phyloP scores from a whole-genome alignment of 2,888 invertebrate genomes.

The Xanthia icteritia region DNA sequence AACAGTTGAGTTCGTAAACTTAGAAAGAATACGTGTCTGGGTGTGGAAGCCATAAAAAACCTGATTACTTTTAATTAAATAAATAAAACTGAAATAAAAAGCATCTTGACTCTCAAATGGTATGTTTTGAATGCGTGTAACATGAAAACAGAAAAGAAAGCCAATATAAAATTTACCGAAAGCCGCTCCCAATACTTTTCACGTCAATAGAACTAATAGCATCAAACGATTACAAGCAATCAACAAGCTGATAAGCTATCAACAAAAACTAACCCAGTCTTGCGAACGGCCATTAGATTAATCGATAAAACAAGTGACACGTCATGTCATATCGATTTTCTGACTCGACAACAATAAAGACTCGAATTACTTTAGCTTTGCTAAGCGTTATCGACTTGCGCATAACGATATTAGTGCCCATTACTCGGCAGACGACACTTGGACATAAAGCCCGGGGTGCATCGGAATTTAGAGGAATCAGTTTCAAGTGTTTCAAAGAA shows the following conservation, averaged over 20 bases:
- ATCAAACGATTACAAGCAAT: constrained; percentile 39
- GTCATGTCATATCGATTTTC: constrained; percentile 39
- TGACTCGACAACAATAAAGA: constrained; percentile 61
- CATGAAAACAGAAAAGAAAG: constrained; percentile 5
- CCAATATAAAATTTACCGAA: not conserved
- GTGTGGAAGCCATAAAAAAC: not conserved
- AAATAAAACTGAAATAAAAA: not conserved
- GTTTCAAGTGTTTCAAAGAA: constrained; percentile 57
- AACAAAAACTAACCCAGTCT: constrained; percentile 33
- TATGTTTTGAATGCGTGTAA: not conserved
- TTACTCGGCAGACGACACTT: constrained; percentile 60
- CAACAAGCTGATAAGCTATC: constrained; percentile 47
- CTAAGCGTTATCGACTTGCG: constrained; percentile 73
- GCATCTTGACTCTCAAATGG: not conserved
- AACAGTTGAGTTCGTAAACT: not conserved
- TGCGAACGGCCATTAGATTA: constrained; percentile 31
- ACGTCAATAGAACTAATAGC: constrained; percentile 16
- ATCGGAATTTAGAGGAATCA: constrained; percentile 63
- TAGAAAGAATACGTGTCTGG: not conserved
- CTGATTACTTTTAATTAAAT: not conserved
- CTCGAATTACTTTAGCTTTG: constrained; percentile 73
- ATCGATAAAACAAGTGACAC: constrained; percentile 53
- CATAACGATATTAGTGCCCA: constrained; percentile 70
- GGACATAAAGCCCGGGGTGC: constrained; percentile 55
- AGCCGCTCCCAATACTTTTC: constrained; percentile 10